These are phyloP conservation scores for Peucedramus taeniatus DNA, from an alignment of 2,113 vertebrate species.

Conservation along the genomic window DNA sequence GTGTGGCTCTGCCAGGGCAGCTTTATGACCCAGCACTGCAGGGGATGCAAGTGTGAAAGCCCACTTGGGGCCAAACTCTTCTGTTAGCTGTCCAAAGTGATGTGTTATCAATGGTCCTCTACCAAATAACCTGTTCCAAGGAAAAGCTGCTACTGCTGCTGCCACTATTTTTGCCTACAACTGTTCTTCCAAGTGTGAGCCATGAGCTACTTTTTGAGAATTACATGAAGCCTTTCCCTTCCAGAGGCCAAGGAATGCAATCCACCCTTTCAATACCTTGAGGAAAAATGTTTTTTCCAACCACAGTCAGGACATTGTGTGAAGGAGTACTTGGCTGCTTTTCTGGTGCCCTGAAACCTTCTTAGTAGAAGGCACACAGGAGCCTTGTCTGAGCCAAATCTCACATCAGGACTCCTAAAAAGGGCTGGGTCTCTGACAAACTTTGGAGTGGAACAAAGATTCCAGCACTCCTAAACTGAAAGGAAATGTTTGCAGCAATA, in stretches of 20 bases:
- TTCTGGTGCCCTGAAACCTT: background rate
- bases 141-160: background rate
- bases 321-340: conserved; percentile 4
- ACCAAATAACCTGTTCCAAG: background rate
- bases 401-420: background rate
- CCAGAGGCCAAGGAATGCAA: conserved; percentile 14
- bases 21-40: background rate
- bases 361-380: background rate
- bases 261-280: conserved; percentile 28
- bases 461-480: background rate
- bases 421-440: background rate
- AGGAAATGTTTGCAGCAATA: background rate
- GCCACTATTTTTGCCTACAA: background rate
- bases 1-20: background rate
- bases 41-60: background rate
- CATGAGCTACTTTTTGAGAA: conserved; percentile 19
- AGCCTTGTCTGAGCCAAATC: background rate
- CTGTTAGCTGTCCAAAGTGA: background rate
- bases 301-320: background rate
- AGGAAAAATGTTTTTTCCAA: conserved; percentile 8
- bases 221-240: background rate
- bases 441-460: background rate
- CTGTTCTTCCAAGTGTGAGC: background rate
- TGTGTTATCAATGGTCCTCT: background rate
- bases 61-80: background rate